These are phyloP conservation scores for Tanytarsus gracilentus DNA, from an alignment of 2,888 invertebrate species.

Conservation along the genomic window DNA sequence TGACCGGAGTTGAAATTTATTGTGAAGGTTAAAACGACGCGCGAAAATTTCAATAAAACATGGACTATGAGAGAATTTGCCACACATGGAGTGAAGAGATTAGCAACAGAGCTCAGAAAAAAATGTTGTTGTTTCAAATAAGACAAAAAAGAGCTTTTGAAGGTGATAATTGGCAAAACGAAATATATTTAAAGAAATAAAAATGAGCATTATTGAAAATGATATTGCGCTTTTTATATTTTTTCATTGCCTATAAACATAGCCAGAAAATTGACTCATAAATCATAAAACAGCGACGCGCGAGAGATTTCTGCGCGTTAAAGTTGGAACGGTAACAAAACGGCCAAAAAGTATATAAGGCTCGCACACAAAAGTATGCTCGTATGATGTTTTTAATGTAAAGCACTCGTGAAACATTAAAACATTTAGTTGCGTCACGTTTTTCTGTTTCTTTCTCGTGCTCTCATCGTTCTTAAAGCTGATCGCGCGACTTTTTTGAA, in stretches of 20 bases:
- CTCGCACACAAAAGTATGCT: background rate
- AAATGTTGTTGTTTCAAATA: too few relatives aligned
- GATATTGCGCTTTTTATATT: background rate
- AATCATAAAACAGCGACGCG: background rate
- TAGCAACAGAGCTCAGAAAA: too few relatives aligned
- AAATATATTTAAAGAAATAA: background rate
- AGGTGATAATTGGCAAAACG: conserved; percentile 16
- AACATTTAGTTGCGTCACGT: background rate
- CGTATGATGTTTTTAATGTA: background rate
- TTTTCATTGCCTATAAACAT: background rate
- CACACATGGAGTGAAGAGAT: too few relatives aligned
- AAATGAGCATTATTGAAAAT: background rate
- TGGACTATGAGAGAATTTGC: background rate
- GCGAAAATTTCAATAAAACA: background rate
- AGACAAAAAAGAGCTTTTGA: background rate
- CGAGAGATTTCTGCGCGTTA: background rate
- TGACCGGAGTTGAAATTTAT: background rate
- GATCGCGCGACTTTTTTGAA: conserved; percentile 28
- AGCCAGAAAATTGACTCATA: background rate
- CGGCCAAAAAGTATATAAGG: background rate
- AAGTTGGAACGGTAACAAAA: background rate
- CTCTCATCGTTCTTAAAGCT: background rate
- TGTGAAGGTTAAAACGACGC: conserved; percentile 17
- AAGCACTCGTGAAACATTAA: background rate
- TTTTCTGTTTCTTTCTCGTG: background rate